phyloP scores from a whole-genome alignment of 1,140 invertebrate genomes.

The Saccostrea cuccullata region DNA sequence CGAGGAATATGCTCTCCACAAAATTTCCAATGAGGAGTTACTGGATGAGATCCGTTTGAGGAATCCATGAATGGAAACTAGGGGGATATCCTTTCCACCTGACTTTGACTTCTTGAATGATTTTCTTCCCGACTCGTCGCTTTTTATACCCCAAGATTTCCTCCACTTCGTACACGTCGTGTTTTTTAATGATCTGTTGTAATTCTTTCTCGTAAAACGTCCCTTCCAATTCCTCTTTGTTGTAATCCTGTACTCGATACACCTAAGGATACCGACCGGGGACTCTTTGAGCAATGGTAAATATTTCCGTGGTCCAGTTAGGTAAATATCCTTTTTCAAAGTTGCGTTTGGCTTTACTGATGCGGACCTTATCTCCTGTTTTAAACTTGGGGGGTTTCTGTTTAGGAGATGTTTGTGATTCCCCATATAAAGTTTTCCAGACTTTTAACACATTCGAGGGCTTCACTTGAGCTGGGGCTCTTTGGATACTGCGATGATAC shows the following conservation, averaged over 20 bases:
- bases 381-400: constrained; percentile 24
- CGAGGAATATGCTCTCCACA: too few species aligned
- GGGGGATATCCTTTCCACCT: too few species aligned
- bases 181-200: background rate
- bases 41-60: too few species aligned
- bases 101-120: too few species aligned
- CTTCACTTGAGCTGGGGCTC: constrained; percentile 23
- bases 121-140: too few species aligned
- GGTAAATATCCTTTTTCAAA: constrained; percentile 53
- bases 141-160: too few species aligned
- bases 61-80: too few species aligned
- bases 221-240: constrained; percentile 27
- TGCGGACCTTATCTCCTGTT: constrained; percentile 36
- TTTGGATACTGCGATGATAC: constrained; percentile 24
- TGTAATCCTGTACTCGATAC: constrained; percentile 10
- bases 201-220: constrained; percentile 43
- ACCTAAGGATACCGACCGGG: background rate
- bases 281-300: background rate
- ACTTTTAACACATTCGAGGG: constrained; percentile 13
- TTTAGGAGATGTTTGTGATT: too few species aligned
- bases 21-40: too few species aligned
- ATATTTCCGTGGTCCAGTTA: constrained; percentile 41
- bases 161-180: background rate
- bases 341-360: constrained; percentile 46
- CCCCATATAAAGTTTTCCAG: constrained; percentile 14